Percentiles rank a stretch among this genome's conserved stretches.
These are phyloP conservation scores for Homalodisca vitripennis DNA, from an alignment of 1,140 invertebrate species.

Conservation along the genomic window DNA sequence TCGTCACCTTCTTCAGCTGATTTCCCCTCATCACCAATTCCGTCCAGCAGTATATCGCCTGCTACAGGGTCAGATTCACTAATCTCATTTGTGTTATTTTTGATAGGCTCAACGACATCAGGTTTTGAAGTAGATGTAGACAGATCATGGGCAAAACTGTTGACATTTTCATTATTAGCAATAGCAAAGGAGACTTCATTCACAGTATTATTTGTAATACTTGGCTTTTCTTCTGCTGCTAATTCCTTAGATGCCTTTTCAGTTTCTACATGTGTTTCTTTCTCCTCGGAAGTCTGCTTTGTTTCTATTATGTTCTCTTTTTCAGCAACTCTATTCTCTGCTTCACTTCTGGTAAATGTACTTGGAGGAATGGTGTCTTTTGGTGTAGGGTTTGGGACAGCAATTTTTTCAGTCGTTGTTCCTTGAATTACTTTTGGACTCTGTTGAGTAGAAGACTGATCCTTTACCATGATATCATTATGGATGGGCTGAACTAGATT, in stretches of 20 bases:
- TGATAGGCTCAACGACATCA: too few species aligned
- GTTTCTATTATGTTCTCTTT: constrained; percentile 6
- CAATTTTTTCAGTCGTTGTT: neutral
- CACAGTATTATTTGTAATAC: neutral
- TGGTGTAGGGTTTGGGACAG: neutral
- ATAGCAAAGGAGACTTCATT: neutral
- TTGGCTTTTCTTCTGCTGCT: neutral
- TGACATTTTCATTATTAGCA: constrained; percentile 8
- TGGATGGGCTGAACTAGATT: neutral
- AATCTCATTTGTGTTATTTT: too few species aligned
- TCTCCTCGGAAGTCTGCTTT: neutral
- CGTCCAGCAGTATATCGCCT: neutral
- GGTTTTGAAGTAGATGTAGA: too few species aligned
- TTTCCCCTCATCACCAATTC: neutral
- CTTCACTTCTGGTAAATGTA: neutral
- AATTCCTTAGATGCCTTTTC: neutral
- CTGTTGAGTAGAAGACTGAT: constrained; percentile 23
- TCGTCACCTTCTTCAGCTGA: constrained; percentile 10
- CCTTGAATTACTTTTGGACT: neutral
- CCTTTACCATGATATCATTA: constrained; percentile 18
- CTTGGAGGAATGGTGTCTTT: too few species aligned
- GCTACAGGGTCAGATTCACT: neutral
- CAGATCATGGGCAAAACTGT: too few species aligned
- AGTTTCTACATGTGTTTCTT: neutral
- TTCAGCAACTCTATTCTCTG: neutral